Base-by-base conservation (phyloP, 2,888 invertebrate genomes). In the Cephus pygmeus region DNA sequence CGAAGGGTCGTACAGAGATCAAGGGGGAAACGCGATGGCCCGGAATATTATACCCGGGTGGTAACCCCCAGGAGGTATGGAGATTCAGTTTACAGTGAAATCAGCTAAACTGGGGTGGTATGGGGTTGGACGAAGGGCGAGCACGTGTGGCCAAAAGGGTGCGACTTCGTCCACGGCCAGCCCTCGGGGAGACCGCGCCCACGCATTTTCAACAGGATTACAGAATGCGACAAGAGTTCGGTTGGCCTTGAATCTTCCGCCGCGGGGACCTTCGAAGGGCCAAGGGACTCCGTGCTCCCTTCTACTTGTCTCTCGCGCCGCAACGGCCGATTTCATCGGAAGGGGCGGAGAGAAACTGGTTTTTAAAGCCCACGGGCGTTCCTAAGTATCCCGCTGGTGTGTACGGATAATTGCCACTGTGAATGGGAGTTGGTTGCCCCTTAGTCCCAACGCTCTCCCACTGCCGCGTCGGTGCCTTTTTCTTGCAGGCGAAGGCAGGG, bases 111-210 rank as follows among this genome's bases (percentile, higher is more conserved):
- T 23, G 56, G 71, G 35, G 74, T 34, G n/a, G 74, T 30, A 74
- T 30, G 74, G 74, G 89, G 88, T 87, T 87, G 87, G 89, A 85
- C 87, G 85, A 86, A 87, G 87, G 87, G 86, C 87, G 85, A 85
- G 81, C 82, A 84, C 88, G 88, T 87, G 87, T 87, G 87, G 85
- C 86, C 88, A 87, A 88, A 89, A 90, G 90, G 90, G 90, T 90
- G 90, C 90, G 89, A 90, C 90, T 90, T 89, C 88, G 80, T 85
- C 86, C 86, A 84, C 84, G 90, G 89, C 88, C 91, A 89, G 91
- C 91, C 91, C 91, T 91, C 91, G 90, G 90, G 90, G 89, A 91
- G 89, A 91, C 91, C 91, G 91, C 91, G 91, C 91, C 91, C 91
- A 91, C 91, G 91, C 91, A 91, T 90, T 91, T 90, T 89, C 87